Evolutionary conservation across 2,113 vertebrate species (phyloP).

Genomic region (Salvelinus namaycush): DNA sequence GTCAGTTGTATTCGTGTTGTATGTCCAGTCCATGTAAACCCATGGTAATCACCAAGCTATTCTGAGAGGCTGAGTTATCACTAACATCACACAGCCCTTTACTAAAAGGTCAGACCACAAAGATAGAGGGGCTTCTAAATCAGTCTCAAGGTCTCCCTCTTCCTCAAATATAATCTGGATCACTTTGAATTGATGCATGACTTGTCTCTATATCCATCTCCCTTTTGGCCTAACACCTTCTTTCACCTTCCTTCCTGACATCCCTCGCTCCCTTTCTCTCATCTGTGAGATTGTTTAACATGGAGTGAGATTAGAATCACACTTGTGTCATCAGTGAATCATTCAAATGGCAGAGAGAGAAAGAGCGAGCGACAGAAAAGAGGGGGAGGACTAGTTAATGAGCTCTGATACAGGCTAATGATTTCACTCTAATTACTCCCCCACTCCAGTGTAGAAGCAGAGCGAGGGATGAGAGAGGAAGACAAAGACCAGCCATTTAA

Average conservation of each 20-base stretch:
- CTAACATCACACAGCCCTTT: no score
- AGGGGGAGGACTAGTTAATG: constrained; percentile 52
- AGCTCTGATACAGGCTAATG: constrained; percentile 58
- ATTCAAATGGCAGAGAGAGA: constrained; percentile 45
- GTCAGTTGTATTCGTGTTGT: neutral
- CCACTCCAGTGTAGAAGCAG: constrained; percentile 26
- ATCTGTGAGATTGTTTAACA: constrained; percentile 30
- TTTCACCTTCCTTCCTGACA: neutral
- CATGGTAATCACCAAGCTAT: no score
- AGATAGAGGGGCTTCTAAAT: no score
- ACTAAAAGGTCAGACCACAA: no score
- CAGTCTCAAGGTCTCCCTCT: no score
- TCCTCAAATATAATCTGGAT: no score
- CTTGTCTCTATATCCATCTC: no score
- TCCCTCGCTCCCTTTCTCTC: neutral
- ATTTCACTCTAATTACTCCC: constrained; percentile 67
- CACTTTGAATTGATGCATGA: no score
- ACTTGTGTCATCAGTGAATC: constrained; percentile 67
- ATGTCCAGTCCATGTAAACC: no score
- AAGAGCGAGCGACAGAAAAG: neutral
- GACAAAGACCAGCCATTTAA: constrained; percentile 57
- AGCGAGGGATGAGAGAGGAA: constrained; percentile 5
- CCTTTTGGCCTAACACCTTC: neutral
- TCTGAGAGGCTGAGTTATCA: no score
- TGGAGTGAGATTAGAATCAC: constrained; percentile 62